A percentile compares a stretch with the other conserved stretches of the same genome.
These are phyloP conservation scores for Eptesicus fuscus DNA, from an alignment of 2,113 vertebrate species.

Conservation along the genomic window DNA sequence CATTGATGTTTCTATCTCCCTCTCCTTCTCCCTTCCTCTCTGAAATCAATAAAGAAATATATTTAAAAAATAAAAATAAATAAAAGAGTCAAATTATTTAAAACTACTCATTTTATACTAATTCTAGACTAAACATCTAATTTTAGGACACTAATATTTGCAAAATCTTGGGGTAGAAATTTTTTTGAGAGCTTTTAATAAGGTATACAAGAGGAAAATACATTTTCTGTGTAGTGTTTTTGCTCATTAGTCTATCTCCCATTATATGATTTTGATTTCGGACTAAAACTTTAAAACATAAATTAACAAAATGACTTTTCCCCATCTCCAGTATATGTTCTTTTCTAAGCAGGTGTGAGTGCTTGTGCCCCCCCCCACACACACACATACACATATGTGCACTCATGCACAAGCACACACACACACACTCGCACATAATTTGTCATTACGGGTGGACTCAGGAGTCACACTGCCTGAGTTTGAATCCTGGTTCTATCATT, in stretches of 20 bases:
- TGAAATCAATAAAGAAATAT: too few relatives aligned
- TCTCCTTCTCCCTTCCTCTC: too few relatives aligned
- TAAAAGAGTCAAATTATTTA: constrained; percentile 66
- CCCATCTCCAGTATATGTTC: background rate
- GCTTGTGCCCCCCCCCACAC: background rate
- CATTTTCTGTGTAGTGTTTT: constrained; percentile 64
- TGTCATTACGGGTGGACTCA: background rate
- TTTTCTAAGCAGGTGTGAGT: background rate
- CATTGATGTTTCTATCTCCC: too few relatives aligned
- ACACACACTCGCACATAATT: background rate
- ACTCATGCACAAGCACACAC: background rate
- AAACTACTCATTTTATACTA: constrained; percentile 51
- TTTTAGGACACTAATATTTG: constrained; percentile 49
- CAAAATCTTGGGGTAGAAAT: constrained; percentile 58
- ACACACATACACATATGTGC: background rate
- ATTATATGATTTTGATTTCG: background rate
- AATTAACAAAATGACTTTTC: background rate
- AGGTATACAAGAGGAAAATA: background rate
- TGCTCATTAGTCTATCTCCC: background rate
- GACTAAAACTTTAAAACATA: background rate
- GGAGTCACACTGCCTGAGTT: background rate
- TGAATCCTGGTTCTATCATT: background rate
- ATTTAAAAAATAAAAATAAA: too few relatives aligned
- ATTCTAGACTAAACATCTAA: constrained; percentile 41
- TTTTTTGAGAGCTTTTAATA: constrained; percentile 51